Conservation (phyloP, 2,113 vertebrate genomes). For the Otolemur garnettii region DNA sequence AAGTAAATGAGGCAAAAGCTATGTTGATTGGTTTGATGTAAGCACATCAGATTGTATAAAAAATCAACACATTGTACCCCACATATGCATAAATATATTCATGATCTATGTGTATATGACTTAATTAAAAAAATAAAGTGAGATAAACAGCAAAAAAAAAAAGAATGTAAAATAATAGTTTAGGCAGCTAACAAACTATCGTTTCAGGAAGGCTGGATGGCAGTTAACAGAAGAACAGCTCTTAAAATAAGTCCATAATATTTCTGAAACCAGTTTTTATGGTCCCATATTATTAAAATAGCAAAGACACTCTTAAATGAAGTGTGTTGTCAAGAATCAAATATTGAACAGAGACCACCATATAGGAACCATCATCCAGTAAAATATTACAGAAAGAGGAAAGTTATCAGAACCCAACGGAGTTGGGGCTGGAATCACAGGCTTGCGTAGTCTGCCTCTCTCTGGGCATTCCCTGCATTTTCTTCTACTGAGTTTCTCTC, state of each 20-base stretch:
- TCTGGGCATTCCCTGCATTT: not conserved
- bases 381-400: not conserved
- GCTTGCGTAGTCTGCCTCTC: not conserved
- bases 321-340: not conserved
- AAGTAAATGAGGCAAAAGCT: too few species aligned
- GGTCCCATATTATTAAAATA: not conserved
- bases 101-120: too few species aligned
- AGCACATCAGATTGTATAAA: too few species aligned
- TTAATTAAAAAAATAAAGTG: too few species aligned
- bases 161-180: not conserved
- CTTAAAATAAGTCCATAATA: not conserved
- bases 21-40: too few species aligned
- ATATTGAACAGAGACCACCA: not conserved
- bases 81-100: too few species aligned
- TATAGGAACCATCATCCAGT: not conserved
- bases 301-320: not conserved
- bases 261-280: slow-evolving; percentile 24
- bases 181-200: not conserved
- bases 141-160: too few species aligned
- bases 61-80: too few species aligned
- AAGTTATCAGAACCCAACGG: not conserved
- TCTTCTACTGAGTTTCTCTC: not conserved
- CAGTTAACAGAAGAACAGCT: not conserved
- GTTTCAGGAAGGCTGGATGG: not conserved
- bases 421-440: not conserved